Evolutionary conservation across 2,888 invertebrate species (phyloP), one percentile per base, ranked within the genome.

Genomic region (Eupithecia inturbata): DNA sequence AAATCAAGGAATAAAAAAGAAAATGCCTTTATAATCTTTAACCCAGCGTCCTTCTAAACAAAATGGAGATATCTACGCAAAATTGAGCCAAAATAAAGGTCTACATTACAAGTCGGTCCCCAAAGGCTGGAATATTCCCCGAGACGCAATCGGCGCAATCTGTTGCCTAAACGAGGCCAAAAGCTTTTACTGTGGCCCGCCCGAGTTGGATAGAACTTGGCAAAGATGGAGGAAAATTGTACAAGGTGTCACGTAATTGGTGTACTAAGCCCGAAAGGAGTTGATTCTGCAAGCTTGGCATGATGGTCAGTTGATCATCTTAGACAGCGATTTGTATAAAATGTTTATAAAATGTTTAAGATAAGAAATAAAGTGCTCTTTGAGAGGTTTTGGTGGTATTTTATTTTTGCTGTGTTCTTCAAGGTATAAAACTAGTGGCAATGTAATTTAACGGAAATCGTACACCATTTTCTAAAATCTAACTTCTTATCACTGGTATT

Each of bases 91-190:
- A 26, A 36, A 66, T 28, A 66, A 66, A 66, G 64, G 53, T 49
- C 36, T 67, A 39, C 10, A 71, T 60, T 67, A 41, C 53, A 14
- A 41, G 49, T 33, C 22, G 39, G 49, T 36, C 26, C 57, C 60
- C n/a, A 10, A 45, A 57, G 70, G 26, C 16, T 36, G 64, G 64
- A 36, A 64, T 64, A 7, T 66, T 39, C 66, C 66, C n/a, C 6
- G 26, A 14, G 66, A n/a, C 71, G 68, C 74, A 68, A 69, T 68
- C 26, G 28, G 0, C 60, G 45, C 71, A 73, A 73, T 73, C 71
- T 76, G 68, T 68, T 41, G 67, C 71, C 70, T 33, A 67, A 71
- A 76, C 39, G 73, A 67, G 33, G 67, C 63, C 73, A 53, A 53
- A 45, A 53, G 22, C 49, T 10, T 53, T 73, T 19, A 14, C 66